Evolutionary conservation across 2,888 invertebrate species (phyloP), one percentile per base, ranked within the genome.

Genomic region (Ischnura elegans): DNA sequence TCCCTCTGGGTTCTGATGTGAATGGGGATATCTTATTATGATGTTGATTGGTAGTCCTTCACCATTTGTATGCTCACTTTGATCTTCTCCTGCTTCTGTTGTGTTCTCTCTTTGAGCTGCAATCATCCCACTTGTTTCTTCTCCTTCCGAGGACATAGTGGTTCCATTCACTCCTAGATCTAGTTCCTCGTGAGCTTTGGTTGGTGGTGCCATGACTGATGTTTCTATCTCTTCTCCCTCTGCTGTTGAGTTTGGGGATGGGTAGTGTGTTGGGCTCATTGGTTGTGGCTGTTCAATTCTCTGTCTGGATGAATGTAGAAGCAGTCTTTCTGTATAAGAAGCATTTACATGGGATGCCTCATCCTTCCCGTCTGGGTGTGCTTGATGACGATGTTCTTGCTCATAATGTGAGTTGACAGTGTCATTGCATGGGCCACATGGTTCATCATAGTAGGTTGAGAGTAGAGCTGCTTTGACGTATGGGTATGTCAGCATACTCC

Each of bases 401-500:
- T 90, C 90, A 55, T 55, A 13, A 13, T 90, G 90, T 0, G 90
- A 90, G 2, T 51, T 36, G 10, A 36, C 36, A 6, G 90, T 61
- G 42, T n/a, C 61, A n/a, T 90, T 90, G 19, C 96, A 96, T 43
- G 94, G 93, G n/a, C 95, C 96, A 94, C 96, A 96, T 0, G 96
- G 96, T 85, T 96, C 95, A 51, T 96, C 96, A 29, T 95, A 95
- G 94, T 95, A 95, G 0, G 96, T 96, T 10, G 96, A 95, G 55
- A 96, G 95, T 87, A 96, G 95, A 5, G 96, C 96, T 8, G 96
- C 96, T 95, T 96, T 96, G 3, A 96, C 95, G 94, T 96, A 96
- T 10, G 96, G 96, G 94, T 95, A 95, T 61, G 95, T 95, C 76
- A 96, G 94, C 94, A 95, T 95, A 93, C 96, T 96, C 96, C 96